These are phyloP conservation scores for Chroicocephalus ridibundus DNA, from an alignment of 2,113 vertebrate species.

Conservation along the genomic window DNA sequence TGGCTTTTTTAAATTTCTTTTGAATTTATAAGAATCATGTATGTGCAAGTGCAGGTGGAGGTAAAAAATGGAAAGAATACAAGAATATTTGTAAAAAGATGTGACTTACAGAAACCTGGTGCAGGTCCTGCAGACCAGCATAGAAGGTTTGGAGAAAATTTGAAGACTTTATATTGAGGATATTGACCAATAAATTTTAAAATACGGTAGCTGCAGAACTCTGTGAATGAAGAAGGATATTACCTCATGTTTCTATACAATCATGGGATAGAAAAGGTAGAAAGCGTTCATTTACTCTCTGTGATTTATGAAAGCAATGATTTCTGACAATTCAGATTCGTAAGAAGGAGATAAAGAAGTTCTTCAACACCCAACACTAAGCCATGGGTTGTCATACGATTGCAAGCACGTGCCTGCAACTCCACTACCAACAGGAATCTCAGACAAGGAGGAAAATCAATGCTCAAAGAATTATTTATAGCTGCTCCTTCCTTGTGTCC, in stretches of 20 bases:
- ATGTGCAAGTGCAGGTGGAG: not conserved
- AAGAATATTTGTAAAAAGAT: not conserved
- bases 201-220: not conserved
- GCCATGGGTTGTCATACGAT: fast-evolving
- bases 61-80: not conserved
- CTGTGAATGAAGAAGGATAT: not conserved
- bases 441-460: not conserved
- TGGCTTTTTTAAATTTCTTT: not conserved
- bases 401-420: not conserved
- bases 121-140: not conserved
- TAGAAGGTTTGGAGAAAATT: not conserved
- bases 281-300: not conserved
- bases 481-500: not conserved
- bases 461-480: not conserved
- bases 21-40: not conserved
- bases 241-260: not conserved
- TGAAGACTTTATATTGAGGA: not conserved
- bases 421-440: not conserved
- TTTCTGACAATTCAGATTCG: not conserved
- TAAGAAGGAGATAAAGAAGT: not conserved
- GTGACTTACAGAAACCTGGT: not conserved
- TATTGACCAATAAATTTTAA: not conserved
- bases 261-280: not conserved
- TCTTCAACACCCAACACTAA: not conserved
- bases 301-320: not conserved